phyloP scores from a whole-genome alignment of 2,113 vertebrate genomes.

The Aptenodytes patagonicus region DNA sequence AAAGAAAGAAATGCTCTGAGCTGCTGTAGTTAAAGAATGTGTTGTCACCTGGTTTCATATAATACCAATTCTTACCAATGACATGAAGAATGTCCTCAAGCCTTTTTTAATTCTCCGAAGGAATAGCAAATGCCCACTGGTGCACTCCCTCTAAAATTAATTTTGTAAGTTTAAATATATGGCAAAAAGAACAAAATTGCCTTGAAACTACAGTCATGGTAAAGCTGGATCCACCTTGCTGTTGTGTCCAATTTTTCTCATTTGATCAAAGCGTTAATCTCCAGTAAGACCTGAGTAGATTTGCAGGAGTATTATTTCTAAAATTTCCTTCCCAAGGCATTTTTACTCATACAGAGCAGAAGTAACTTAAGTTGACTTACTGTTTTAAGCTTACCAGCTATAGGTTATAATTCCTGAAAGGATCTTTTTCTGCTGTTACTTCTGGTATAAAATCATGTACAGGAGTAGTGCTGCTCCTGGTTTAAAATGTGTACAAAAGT shows the following conservation, averaged over 20 bases:
- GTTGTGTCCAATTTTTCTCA: not conserved
- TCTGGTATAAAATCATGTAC: fast-evolving
- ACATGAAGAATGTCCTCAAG: not conserved
- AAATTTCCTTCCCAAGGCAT: not conserved
- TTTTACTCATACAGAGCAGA: not conserved
- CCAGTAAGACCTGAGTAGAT: not conserved
- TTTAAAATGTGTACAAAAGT: not conserved
- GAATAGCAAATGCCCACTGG: not conserved
- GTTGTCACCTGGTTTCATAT: not conserved
- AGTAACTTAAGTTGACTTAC: not conserved
- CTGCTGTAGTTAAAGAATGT: not conserved
- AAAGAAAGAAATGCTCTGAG: not conserved
- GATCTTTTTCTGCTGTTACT: not conserved
- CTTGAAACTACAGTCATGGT: not conserved
- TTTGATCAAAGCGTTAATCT: not conserved
- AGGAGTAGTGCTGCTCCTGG: not conserved
- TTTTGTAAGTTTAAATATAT: not conserved
- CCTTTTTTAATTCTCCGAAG: not conserved
- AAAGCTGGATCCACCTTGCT: not conserved
- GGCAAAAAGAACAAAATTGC: not conserved
- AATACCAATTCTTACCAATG: not conserved
- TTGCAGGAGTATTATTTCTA: not conserved
- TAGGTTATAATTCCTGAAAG: not conserved
- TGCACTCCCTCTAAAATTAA: not conserved
- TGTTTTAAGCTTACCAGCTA: not conserved